Percentiles rank a stretch among this genome's conserved stretches.
Conservation (phyloP, 1,140 invertebrate genomes). For the Drosophila orosa region DNA sequence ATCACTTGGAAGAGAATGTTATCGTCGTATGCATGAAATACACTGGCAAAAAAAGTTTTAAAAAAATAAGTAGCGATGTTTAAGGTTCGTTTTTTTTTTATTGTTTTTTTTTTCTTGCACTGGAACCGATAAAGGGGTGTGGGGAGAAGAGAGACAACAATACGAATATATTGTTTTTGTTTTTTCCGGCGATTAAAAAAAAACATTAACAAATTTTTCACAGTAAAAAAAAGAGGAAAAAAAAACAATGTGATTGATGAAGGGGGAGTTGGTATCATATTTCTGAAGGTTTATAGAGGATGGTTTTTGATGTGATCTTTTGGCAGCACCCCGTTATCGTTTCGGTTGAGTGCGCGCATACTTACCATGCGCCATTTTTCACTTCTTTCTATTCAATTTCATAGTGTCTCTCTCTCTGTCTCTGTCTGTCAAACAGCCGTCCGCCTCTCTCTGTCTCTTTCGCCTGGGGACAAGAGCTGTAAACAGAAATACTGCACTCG, state of each 20-base stretch:
- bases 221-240: conserved; percentile 68
- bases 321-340: conserved; percentile 72
- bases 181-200: conserved; percentile 30
- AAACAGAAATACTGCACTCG: conserved; percentile 57
- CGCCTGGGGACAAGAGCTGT: conserved; percentile 45
- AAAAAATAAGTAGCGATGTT: conserved; percentile 36
- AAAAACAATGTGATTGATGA: conserved; percentile 43
- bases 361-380: conserved; percentile 66
- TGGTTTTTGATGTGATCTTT: conserved; percentile 25
- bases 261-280: conserved; percentile 6
- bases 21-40: conserved; percentile 33
- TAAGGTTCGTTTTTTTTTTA: conserved; percentile 13
- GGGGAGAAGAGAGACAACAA: conserved; percentile 20
- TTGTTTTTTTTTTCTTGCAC: conserved; percentile 44
- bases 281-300: conserved; percentile 14
- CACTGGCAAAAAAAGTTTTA: conserved; percentile 45
- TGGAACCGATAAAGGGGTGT: conserved; percentile 76
- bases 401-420: conserved; percentile 59
- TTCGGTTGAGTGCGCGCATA: conserved; percentile 69
- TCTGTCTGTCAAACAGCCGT: conserved; percentile 44
- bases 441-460: conserved; percentile 49
- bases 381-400: conserved; percentile 56
- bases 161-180: conserved; percentile 13
- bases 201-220: conserved; percentile 35
- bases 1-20: conserved; percentile 39